Conservation (phyloP, 2,888 invertebrate genomes). For the Diadegma fenestrale region DNA sequence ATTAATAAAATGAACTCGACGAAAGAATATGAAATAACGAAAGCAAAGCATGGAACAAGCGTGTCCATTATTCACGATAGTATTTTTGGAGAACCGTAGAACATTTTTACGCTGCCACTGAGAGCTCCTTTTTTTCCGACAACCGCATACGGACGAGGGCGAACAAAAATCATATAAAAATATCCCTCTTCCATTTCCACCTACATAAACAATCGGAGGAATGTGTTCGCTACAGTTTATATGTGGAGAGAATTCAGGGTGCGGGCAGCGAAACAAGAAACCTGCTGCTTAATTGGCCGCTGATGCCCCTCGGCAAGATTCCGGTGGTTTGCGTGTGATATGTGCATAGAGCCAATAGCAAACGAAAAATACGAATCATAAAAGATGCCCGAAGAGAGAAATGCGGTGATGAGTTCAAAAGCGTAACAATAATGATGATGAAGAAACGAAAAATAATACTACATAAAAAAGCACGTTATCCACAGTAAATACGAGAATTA, state of each 20-base stretch:
- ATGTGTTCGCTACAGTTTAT: conserved; percentile 37
- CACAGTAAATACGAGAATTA: conserved; percentile 34
- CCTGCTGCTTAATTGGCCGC: conserved; percentile 72
- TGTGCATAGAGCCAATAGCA: conserved; percentile 26
- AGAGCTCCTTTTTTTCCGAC: neutral
- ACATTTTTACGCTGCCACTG: neutral
- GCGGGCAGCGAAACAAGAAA: conserved; percentile 62
- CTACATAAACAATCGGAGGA: conserved; percentile 69
- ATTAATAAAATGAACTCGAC: neutral
- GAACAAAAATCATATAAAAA: conserved; percentile 38
- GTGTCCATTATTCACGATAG: neutral
- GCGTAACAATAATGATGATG: neutral
- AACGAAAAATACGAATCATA: conserved; percentile 33
- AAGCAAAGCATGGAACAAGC: neutral
- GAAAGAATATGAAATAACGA: conserved; percentile 13
- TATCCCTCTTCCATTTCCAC: conserved; percentile 62
- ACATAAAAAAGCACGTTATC: conserved; percentile 34
- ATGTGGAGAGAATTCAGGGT: neutral
- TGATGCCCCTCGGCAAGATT: conserved; percentile 66
- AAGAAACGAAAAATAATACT: neutral
- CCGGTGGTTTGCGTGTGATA: conserved; percentile 41
- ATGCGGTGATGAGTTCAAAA: conserved; percentile 52
- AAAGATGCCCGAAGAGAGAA: conserved; percentile 37
- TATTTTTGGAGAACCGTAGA: neutral
- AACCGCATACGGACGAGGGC: neutral